Evolutionary conservation across 2,113 vertebrate genomes (phyloP), one percentile per base, ranked within the genome.

Genomic region (Ranitomeya imitator): DNA sequence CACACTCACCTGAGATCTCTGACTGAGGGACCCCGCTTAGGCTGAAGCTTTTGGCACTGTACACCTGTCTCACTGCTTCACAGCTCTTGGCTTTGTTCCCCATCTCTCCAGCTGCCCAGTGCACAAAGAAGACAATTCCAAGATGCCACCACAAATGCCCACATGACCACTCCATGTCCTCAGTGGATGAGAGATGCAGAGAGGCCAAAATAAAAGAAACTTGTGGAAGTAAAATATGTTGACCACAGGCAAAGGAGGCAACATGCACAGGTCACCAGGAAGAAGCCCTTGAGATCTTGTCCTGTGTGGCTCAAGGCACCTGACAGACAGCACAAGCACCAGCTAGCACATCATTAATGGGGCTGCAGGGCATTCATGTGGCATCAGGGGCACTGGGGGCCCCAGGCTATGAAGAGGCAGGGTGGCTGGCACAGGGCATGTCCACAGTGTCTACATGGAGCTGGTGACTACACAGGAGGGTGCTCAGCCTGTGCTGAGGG

Each of bases 1-100:
- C 13, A 63, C 4, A 91, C 96, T 96, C 94, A 99, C 98, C 98
- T 89, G 97, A 99, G 94, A 99, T 97, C 92, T 97, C 97, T 18
- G 95, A 94, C 93, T 96, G 95, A 67, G 98, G 98, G 89, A 97
- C 96, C 31, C 93, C 97, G 89, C 92, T 95, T 89, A 96, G 91
- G 90, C 92, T 87, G 95, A 97, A 98, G 81, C 97, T 96, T 89
- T 97, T 98, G 91, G 93, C 94, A 90, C 89, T 95, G 93, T 99
- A 99, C 93, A 98, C 95, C 91, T 96, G 95, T 89, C 95, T 95
- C 93, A 98, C 94, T 92, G 98, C 96, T 91, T 95, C 85, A 92
- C 98, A 99, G 95, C 96, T 98, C 93, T 95, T 95, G 90, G 96
- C 95, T 94, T 97, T 97, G 94, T 94, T 91, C 91, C 91, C 93